Evolutionary conservation across 2,113 vertebrate species (phyloP).

Genomic region (Monopterus albus): DNA sequence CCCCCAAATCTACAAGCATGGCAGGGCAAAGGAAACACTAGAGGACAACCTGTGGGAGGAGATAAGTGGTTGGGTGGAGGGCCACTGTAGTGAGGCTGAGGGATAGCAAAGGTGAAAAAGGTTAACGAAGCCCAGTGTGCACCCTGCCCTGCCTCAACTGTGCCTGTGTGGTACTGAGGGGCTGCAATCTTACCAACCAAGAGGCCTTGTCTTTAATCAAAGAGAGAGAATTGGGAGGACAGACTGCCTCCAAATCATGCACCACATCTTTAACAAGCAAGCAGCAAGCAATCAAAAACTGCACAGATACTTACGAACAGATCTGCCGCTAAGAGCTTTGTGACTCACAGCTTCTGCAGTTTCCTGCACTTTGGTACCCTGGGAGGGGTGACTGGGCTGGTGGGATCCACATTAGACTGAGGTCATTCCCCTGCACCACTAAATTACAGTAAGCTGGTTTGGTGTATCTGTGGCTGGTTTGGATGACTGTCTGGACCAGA

Average conservation of each 20-base stretch:
- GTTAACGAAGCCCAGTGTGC: conserved; percentile 73
- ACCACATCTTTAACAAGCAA: conserved; percentile 79
- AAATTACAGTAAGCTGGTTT: conserved; percentile 66
- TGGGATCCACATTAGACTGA: conserved; percentile 61
- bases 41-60: conserved; percentile 53
- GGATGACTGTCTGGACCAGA: conserved; percentile 60
- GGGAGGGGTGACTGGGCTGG: conserved; percentile 22
- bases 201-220: conserved; percentile 82
- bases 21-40: conserved; percentile 49
- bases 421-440: conserved; percentile 64
- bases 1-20: conserved; percentile 45
- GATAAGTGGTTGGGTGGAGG: conserved; percentile 2
- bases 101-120: conserved; percentile 75
- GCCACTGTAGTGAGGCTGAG: conserved; percentile 37
- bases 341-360: conserved; percentile 78
- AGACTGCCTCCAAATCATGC: conserved; percentile 76
- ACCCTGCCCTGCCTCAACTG: conserved; percentile 52
- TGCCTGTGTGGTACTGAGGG: conserved; percentile 68
- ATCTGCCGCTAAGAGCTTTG: conserved; percentile 62
- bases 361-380: conserved; percentile 67
- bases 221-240: conserved; percentile 31
- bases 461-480: conserved; percentile 70
- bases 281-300: conserved; percentile 72
- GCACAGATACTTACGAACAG: conserved; percentile 76
- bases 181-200: conserved; percentile 44